Base-by-base conservation (phyloP, 1,140 invertebrate genomes). In the Lepidurus couesii region DNA sequence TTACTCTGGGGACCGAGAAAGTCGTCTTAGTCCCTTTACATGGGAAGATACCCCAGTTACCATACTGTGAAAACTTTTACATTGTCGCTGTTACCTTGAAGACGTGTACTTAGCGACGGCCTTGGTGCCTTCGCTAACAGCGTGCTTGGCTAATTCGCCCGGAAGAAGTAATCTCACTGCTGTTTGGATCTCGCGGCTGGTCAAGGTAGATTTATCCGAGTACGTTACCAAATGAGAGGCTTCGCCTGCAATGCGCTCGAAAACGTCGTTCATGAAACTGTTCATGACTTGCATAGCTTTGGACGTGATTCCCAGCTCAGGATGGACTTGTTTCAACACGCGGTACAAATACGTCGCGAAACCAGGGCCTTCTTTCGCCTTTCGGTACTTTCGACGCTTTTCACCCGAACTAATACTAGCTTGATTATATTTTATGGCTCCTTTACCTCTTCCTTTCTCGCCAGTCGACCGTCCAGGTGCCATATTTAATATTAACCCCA, bases 221-320 rank as follows among this genome's bases (percentile, higher is more conserved):
- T 84, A 83, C 44, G 82, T 82, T 24, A 83, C 81, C 42, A 85
- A 80, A 78, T 81, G 81, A n/a, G 81, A 82, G 16, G 84, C 80
- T 82, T 86, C 85, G 11, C 80, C 81, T 21, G 84, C 84, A 76
- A 86, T 84, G 75, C 84, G 77, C 77, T 85, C 84, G 80, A 86
- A 85, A n/a, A 85, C 82, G 80, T 85, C 84, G 76, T 84, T 85
- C 75, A 86, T 86, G 82, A 86, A 87, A 24, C 83, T 84, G 81
- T 87, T 87, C 86, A 87, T 88, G 80, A 87, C 86, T 26, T 82
- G 82, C 86, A 87, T 88, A 44, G 87, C 86, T 82, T 87, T 88
- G 53, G 82, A 83, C 13, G 87, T 87, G 77, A 88, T 84, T 21
- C 87, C 87, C 76, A 86, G 87, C 81, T 87, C 86, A 9, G 86